Percentiles rank a stretch among this genome's conserved stretches.
These are phyloP conservation scores for Cololabis saira DNA, from an alignment of 2,113 vertebrate genomes.

Conservation along the genomic window DNA sequence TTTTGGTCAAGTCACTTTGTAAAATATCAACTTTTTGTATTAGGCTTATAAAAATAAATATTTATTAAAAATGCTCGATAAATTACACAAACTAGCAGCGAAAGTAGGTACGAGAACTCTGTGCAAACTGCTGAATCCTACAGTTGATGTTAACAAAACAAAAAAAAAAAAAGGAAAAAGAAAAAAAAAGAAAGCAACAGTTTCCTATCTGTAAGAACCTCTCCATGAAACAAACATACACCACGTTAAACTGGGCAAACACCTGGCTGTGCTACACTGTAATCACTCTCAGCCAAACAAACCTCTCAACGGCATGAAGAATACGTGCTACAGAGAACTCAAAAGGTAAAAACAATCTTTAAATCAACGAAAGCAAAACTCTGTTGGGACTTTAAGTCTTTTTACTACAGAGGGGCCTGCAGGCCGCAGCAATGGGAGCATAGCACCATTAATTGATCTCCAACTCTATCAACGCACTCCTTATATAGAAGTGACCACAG, in stretches of 20 bases:
- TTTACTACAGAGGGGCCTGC: constrained; percentile 89
- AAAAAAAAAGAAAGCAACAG: constrained; percentile 65
- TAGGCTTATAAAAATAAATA: constrained; percentile 99
- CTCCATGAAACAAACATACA: constrained; percentile 72
- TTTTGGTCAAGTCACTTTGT: constrained; percentile 97
- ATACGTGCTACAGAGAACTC: constrained; percentile 94
- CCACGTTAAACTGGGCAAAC: constrained; percentile 7
- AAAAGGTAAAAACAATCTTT: constrained; percentile 47
- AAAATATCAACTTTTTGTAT: constrained; percentile 91
- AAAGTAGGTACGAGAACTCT: constrained; percentile 97
- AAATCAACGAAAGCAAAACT: constrained; percentile 90
- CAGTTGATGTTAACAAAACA: constrained; percentile 83
- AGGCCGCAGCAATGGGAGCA: constrained; percentile 82
- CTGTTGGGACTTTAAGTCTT: constrained; percentile 81
- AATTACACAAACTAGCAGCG: constrained; percentile 99
- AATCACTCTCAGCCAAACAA: constrained; percentile 22
- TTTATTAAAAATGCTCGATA: constrained; percentile 99
- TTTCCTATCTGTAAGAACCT: constrained; percentile 85
- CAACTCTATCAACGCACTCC: constrained; percentile 83
- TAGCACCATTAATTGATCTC: constrained; percentile 93
- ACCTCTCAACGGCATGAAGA: constrained; percentile 91
- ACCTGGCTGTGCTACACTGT: constrained; percentile 30
- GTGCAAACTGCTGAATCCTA: constrained; percentile 97
- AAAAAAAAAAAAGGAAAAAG: constrained; percentile 2
- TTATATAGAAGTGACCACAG: constrained; percentile 68